Evolutionary conservation across 1,140 invertebrate genomes (phyloP), one percentile per base, ranked within the genome.

Genomic region (Lethrus apterus): DNA sequence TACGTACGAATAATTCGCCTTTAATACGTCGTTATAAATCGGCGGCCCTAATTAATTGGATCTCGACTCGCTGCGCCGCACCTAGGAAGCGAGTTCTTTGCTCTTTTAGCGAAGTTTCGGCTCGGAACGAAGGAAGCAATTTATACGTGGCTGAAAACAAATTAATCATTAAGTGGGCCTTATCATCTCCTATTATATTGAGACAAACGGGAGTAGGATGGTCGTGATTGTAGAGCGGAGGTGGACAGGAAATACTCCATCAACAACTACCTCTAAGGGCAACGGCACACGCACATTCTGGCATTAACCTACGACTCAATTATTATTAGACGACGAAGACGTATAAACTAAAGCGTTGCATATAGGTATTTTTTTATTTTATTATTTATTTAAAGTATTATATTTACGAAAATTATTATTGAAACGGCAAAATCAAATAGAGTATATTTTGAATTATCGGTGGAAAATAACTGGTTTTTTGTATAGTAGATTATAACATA

Each of bases 1-100:
- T 65, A 65, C 54, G 58, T 64, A 60, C 62, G 57, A 64, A 63
- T 64, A 63, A 64, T 60, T 61, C 57, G 59, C 55, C 52, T 64
- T 63, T 64, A 63, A 63, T 65, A 61, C 59, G 52, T 58, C 59
- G 52, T 63, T 62, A 55, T 60, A 57, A 64, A 61, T 62, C 50
- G 59, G 54, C 55, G 52, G 52, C 48, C 41, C 49, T 54, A 60
- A 63, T 63, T 62, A 38, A 38, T 38, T 38, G 35, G 35, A 38
- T 8, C n/a, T n/a, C n/a, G n/a, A n/a, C n/a, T n/a, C n/a, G n/a
- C n/a, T n/a, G n/a, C n/a, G n/a, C n/a, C n/a, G n/a, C n/a, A n/a
- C n/a, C n/a, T n/a, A n/a, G n/a, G n/a, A n/a, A n/a, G n/a, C n/a
- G n/a, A n/a, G 32, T 34, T 34, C 32, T 34, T 31, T 34, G 32